Conservation (phyloP, 2,113 vertebrate genomes). For the Tursiops truncatus region DNA sequence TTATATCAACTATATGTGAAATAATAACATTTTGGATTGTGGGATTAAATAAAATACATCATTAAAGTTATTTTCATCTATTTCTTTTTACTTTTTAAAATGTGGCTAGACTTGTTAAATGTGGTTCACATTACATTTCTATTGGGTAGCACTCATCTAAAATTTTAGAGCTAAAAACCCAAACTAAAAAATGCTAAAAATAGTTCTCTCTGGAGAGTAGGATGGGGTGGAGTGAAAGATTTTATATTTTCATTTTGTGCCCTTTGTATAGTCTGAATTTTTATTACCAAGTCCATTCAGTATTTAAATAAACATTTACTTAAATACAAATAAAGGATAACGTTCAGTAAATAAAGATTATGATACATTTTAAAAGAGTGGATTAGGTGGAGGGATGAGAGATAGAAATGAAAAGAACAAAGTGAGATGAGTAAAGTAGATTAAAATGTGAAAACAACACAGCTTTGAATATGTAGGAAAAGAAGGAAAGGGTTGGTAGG, state of each 20-base stretch:
- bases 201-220: background rate
- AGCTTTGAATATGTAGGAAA: background rate
- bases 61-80: background rate
- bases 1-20: background rate
- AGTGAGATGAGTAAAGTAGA: background rate
- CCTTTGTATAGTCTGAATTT: background rate
- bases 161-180: background rate
- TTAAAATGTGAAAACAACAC: background rate
- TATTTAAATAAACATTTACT: background rate
- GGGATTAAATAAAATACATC: background rate
- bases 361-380: background rate
- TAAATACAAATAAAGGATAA: conserved; percentile 2
- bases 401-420: background rate
- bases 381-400: background rate
- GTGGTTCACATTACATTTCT: background rate
- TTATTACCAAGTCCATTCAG: background rate
- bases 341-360: background rate
- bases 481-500: background rate
- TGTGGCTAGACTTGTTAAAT: background rate
- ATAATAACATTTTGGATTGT: background rate
- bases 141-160: background rate
- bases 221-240: background rate
- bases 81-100: conserved; percentile 2
- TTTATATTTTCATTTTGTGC: background rate
- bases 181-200: background rate